Conservation (phyloP, 2,888 invertebrate genomes). For the Leucophenga montana region DNA sequence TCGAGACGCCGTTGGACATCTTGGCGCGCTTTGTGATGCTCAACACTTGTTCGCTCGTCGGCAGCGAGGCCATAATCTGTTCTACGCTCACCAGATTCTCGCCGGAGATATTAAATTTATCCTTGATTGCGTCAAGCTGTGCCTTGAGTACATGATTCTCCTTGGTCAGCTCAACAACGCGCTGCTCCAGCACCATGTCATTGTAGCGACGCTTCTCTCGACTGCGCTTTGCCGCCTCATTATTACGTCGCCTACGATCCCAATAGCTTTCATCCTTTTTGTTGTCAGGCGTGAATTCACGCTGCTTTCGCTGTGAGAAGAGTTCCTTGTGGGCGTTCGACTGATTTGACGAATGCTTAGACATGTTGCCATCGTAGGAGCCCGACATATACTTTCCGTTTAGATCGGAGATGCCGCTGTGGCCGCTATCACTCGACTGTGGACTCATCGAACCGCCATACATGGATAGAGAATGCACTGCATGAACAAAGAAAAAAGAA, state of each 20-base stretch:
- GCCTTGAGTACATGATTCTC: slow-evolving; percentile 96
- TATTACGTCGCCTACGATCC: slow-evolving; percentile 95
- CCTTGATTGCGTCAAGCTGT: slow-evolving; percentile 92
- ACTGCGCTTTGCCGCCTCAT: slow-evolving; percentile 96
- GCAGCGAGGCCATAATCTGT: slow-evolving; percentile 89
- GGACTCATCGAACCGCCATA: slow-evolving; percentile 70
- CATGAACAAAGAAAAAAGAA: slow-evolving; percentile 25
- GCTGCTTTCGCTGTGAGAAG: slow-evolving; percentile 92
- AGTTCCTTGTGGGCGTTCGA: slow-evolving; percentile 82
- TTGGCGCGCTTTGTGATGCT: slow-evolving; percentile 84
- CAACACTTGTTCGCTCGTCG: slow-evolving; percentile 87
- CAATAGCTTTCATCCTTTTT: slow-evolving; percentile 98
- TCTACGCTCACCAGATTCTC: slow-evolving; percentile 90
- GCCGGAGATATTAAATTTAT: slow-evolving; percentile 92
- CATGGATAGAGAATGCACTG: slow-evolving; percentile 65
- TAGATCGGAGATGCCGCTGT: slow-evolving; percentile 62
- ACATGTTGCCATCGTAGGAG: slow-evolving; percentile 43
- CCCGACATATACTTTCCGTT: slow-evolving; percentile 48
- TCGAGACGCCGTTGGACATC: slow-evolving; percentile 54
- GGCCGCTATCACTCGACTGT: slow-evolving; percentile 74
- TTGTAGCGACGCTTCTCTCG: slow-evolving; percentile 97
- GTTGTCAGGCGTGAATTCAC: slow-evolving; percentile 96
- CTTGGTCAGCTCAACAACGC: slow-evolving; percentile 93
- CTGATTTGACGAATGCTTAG: slow-evolving; percentile 51
- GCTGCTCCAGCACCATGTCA: slow-evolving; percentile 95